phyloP scores from a whole-genome alignment of 2,113 vertebrate genomes.

The Coturnix japonica region DNA sequence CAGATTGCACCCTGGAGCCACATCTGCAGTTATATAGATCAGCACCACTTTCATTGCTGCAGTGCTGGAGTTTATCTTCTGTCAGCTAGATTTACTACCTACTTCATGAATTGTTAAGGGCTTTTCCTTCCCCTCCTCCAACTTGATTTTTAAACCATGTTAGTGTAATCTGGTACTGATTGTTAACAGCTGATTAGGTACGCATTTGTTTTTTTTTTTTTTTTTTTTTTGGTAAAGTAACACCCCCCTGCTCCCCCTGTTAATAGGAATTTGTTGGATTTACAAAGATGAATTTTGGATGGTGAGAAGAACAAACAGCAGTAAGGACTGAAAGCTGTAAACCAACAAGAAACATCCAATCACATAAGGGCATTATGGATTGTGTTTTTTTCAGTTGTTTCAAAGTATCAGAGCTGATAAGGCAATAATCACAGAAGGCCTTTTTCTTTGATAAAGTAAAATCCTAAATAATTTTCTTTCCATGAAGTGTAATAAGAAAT shows the following conservation, averaged over 20 bases:
- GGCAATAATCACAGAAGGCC: background rate
- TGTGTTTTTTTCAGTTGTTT: background rate
- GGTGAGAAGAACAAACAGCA: background rate
- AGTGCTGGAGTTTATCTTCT: constrained; percentile 73
- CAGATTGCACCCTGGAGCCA: constrained; percentile 79
- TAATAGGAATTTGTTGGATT: constrained; percentile 46
- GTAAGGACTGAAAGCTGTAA: background rate
- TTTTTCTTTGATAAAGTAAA: background rate
- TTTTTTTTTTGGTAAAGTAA: background rate
- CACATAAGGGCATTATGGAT: background rate
- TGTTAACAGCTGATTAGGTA: constrained; percentile 52
- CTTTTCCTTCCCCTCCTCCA: constrained; percentile 4
- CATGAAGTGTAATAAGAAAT: background rate
- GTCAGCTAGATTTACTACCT: constrained; percentile 77
- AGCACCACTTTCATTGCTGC: constrained; percentile 74
- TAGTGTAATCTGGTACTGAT: constrained; percentile 27
- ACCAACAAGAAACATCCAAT: background rate
- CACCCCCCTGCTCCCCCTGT: background rate
- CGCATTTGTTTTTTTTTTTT: constrained; percentile 6
- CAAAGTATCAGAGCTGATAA: background rate
- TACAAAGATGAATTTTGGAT: constrained; percentile 21
- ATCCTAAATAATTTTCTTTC: background rate
- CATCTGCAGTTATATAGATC: constrained; percentile 76
- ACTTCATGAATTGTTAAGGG: constrained; percentile 63
- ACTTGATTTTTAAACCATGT: constrained; percentile 31